Base-by-base conservation (phyloP, 2,113 vertebrate genomes). In the Odocoileus virginianus region DNA sequence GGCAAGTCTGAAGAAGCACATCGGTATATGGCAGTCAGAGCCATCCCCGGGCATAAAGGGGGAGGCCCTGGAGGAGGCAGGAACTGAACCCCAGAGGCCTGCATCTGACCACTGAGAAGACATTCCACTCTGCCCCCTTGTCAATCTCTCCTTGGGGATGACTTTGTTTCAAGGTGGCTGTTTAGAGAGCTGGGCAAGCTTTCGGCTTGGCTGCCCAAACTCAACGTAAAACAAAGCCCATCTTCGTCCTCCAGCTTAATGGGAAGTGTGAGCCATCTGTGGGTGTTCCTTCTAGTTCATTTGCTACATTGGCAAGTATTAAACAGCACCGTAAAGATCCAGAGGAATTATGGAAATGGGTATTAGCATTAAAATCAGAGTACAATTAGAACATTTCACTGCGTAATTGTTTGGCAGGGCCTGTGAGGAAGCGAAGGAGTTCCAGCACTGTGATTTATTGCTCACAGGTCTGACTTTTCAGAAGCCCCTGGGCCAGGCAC, bases 291-390 rank as follows among this genome's bases (percentile, higher is more conserved):
- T 99, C 98, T 98, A 98, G 97, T 98, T 98, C 98, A 98, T 98
- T 99, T 98, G 97, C 98, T 98, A 98, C 98, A 89, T 96, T 98
- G 98, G 98, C 98, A 98, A 98, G 98, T 98, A 98, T 98, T 98
- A 98, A 98, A 98, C 6, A 36, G 98, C 96, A 95, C 97, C 81
- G 79, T 98, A 98, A 99, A 99, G 98, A 98, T 98, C 96, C 98
- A 98, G 98, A 98, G 98, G 98, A 99, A 99, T 99, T 98, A 98
- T 98, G 98, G 98, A 98, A 99, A 99, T 99, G 98, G 97, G 97
- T 97, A 99, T 98, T 98, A 98, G 97, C 98, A 98, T 99, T 98
- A 99, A 99, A 98, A 98, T 98, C 97, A 91, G 98, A 98, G 98
- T 95, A 98, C 98, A 98, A 98, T 99, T 98, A 98, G 98, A 98